phyloP scores from a whole-genome alignment of 2,888 invertebrate genomes.

The Campoplex nolae region DNA sequence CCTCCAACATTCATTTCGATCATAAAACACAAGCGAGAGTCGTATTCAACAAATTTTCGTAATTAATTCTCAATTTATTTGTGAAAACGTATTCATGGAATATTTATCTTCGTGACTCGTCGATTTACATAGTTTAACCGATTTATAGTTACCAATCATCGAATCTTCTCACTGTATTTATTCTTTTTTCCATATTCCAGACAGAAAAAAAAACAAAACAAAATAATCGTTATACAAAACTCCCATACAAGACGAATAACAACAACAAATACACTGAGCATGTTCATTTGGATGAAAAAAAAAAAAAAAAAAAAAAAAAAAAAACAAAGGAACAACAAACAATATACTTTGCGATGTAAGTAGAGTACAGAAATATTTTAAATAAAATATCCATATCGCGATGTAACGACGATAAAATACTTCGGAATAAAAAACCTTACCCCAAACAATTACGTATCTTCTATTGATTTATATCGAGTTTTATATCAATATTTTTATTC shows the following conservation, averaged over 20 bases:
- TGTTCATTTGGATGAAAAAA: background rate
- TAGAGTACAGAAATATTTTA: slow-evolving; percentile 68
- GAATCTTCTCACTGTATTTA: slow-evolving; percentile 46
- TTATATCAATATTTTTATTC: background rate
- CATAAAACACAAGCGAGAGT: background rate
- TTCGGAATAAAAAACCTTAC: slow-evolving; percentile 55
- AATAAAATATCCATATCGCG: slow-evolving; percentile 69
- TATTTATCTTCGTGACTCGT: background rate
- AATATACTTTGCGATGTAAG: slow-evolving; percentile 59
- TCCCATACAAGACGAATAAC: background rate
- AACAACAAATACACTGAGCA: background rate
- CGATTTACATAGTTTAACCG: slow-evolving; percentile 25
- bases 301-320: background rate
- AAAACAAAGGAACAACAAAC: background rate
- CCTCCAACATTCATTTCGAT: background rate
- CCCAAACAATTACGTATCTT: background rate
- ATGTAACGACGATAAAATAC: slow-evolving; percentile 50
- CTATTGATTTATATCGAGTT: background rate
- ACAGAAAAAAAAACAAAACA: background rate
- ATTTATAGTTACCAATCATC: slow-evolving; percentile 55
- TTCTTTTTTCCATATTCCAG: slow-evolving; percentile 36
- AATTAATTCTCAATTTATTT: background rate
- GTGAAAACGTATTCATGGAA: background rate
- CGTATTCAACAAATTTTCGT: background rate
- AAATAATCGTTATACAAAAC: background rate